Conservation (phyloP, 2,888 invertebrate genomes). For the Lasioglossum calceatum region DNA sequence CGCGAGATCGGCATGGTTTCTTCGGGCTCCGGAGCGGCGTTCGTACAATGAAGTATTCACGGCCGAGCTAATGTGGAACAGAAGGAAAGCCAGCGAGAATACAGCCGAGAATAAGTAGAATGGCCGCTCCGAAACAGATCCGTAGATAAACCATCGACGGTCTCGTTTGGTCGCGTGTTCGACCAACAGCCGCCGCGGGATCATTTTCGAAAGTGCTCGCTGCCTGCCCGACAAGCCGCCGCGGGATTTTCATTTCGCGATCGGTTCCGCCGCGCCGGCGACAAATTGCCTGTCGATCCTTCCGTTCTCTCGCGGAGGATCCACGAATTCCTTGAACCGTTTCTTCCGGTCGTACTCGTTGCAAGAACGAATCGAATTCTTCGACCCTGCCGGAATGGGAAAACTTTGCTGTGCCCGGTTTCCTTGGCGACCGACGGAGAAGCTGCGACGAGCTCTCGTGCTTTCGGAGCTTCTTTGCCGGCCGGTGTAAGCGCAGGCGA, state of each 20-base stretch:
- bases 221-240: neutral
- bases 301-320: neutral
- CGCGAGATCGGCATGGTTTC: constrained; percentile 13
- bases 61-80: constrained; percentile 54
- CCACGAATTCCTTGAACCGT: neutral
- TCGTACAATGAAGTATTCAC: constrained; percentile 48
- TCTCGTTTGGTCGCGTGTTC: constrained; percentile 19
- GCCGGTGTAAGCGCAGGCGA: neutral
- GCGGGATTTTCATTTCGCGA: neutral
- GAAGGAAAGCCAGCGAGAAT: constrained; percentile 53
- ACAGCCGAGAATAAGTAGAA: constrained; percentile 54
- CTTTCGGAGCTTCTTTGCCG: neutral
- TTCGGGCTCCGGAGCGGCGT: neutral
- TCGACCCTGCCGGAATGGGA: neutral
- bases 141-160: constrained; percentile 47
- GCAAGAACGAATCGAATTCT: neutral
- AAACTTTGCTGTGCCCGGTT: neutral
- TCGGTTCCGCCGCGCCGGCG: neutral
- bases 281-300: neutral
- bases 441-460: neutral
- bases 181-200: neutral
- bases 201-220: neutral
- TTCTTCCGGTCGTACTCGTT: neutral
- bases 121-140: constrained; percentile 48
- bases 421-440: neutral